Evolutionary conservation across 2,113 vertebrate genomes (phyloP).

Genomic region (Nothobranchius kuhntae): DNA sequence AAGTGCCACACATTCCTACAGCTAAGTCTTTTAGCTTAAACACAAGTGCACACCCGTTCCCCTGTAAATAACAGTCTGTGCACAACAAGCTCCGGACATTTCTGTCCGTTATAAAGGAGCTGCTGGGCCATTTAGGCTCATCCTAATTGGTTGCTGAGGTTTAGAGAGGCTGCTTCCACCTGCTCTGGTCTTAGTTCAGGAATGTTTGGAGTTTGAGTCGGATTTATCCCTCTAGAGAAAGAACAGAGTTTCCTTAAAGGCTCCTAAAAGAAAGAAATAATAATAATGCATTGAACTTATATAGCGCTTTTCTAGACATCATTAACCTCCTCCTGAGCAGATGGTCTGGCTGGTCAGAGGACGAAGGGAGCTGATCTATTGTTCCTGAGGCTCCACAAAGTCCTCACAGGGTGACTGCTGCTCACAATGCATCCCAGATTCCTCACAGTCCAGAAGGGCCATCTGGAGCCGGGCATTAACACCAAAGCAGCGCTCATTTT

Average conservation of each 20-base stretch:
- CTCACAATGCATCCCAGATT: constrained; percentile 57
- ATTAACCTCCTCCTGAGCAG: constrained; percentile 58
- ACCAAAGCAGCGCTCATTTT: constrained; percentile 42
- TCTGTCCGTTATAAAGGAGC: constrained; percentile 22
- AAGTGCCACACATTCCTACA: constrained; percentile 53
- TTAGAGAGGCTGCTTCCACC: constrained; percentile 34
- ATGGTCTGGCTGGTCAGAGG: constrained; percentile 67
- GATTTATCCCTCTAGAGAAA: too few species aligned
- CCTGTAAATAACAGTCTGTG: constrained; percentile 1
- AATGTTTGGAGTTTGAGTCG: background rate
- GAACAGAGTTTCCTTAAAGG: background rate
- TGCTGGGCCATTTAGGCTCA: constrained; percentile 22
- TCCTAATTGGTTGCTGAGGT: constrained; percentile 36
- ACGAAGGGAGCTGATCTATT: constrained; percentile 62
- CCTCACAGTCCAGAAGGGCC: constrained; percentile 33
- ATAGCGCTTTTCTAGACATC: too few species aligned
- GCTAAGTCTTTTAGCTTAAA: constrained; percentile 43
- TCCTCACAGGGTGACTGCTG: constrained; percentile 45
- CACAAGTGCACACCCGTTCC: constrained; percentile 55
- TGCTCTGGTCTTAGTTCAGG: constrained; percentile 39
- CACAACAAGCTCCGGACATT: constrained; percentile 15
- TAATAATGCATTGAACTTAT: too few species aligned
- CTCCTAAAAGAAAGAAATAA: background rate
- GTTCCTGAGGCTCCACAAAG: constrained; percentile 55
- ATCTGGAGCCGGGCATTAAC: constrained; percentile 34